Evolutionary conservation across 2,113 vertebrate species (phyloP), one percentile per base, ranked within the genome.

Genomic region (Bungarus multicinctus): DNA sequence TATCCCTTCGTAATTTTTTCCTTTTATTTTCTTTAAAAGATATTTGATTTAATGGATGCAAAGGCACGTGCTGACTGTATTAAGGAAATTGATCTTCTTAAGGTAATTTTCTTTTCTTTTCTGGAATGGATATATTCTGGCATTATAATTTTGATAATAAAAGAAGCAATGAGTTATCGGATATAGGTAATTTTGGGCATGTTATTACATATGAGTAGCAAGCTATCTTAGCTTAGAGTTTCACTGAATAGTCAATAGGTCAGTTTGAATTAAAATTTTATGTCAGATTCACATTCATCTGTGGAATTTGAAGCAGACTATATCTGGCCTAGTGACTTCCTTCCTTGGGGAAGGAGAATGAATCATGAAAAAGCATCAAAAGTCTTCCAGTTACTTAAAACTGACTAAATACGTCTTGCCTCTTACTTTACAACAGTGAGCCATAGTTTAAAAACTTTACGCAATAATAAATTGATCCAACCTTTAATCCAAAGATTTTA

Each of bases 21-120:
- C 94, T 95, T 54, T 97, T 97, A 97, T 97, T 97, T 98, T 98
- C 98, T 97, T 94, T 98, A 94, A 53, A 96, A 99, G 99, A 99
- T 99, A 99, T 99, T 99, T 98, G 98, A 99, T 98, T 98, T 99
- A 98, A 99, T 99, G 99, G 99, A 99, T 98, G 99, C 99, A 98
- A 99, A 99, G 98, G 99, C 99, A 96, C 98, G 99, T 97, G 99
- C 99, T 97, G 99, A 99, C 97, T 99, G 99, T 98, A 99, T 99
- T 98, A 99, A 99, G 98, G 99, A 99, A 98, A 99, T 99, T 98
- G 99, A 99, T 98, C 99, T 99, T 97, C 99, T 99, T 95, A 99
- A 99, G 99, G 99, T 99, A 99, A 99, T 69, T 94, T 11, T 88
- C 1, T 94, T 88, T 3, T 93, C 16, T 85, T 9, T 89, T 92